Base-by-base conservation (phyloP, 35 echinoderm and acorn worm genomes). In the Hemicentrotus pulcherrimus region DNA sequence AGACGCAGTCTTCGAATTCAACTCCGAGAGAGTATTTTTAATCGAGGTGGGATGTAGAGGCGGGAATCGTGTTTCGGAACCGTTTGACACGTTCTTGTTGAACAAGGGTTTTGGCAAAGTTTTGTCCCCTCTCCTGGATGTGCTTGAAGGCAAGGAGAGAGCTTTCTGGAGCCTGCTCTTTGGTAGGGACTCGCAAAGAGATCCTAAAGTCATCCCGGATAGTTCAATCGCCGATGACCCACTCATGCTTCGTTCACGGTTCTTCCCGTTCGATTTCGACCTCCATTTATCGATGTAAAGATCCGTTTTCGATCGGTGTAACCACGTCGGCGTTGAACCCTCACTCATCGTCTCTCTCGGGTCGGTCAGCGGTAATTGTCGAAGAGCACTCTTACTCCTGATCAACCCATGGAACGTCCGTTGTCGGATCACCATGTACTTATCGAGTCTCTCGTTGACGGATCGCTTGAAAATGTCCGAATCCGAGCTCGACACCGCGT, bases 251-350 rank as follows among this genome's bases (percentile, higher is more conserved):
- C 65, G 47, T 92, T 96, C 18, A 9, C 70, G 46, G 15, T 96
- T 59, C 78, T 97, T 88, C 0, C 85, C 32, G n/a, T 48, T 95
- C 11, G 92, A 86, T 94, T 96, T 97, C 60, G 95, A 95, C 88
- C 96, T 46, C 33, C 95, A 88, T 91, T 95, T 97, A 47, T 97
- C 97, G 47, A 97, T 96, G 92, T 95, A 97, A 15, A 97, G 35
- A 86, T 97, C 97, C 22, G 97, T 97, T 65, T 97, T 97, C 24
- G 97, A 97, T 87, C 97, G 60, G 32, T 97, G 95, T 9, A 97
- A 35, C 97, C 97, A 97, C 28, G 60, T 94, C 13, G 94, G 94
- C 11, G 65, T 85, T 7, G 47, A 47, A 31, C 60, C 90, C 31
- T 33, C 85, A 28, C n/a, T 86, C 16, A 58, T 24, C 5, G 48